Evolutionary conservation across 2,797 vertebrate species (phyloP), one percentile per base, ranked within the genome.

Genomic region (Gambelia wislizenii): DNA sequence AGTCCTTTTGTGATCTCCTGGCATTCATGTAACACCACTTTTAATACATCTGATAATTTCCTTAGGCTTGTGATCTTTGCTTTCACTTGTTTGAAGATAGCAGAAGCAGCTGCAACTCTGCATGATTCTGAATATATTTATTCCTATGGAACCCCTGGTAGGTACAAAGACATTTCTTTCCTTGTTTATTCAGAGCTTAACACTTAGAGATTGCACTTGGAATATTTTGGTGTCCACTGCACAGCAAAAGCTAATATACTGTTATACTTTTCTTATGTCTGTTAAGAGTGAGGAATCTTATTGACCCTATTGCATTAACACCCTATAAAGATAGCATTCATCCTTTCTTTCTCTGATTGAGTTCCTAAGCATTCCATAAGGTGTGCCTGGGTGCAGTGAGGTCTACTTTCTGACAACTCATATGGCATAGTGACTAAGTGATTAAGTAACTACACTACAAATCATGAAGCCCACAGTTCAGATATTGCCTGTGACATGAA

Each of bases 101-200:
- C 0, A 72, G 61, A 14, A 64, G n/a, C 33, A 42, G 6, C 33
- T 76, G 61, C 13, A 69, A 30, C 39, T 72, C 54, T 80, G 22
- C 44, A 16, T 61, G 76, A 81, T 56, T 74, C 67, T 54, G 80
- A 85, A 85, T 81, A 49, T n/a, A 27, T 42, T 52, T 86, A 75
- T 83, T 83, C 64, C 42, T 69, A 39, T 44, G 3, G 85, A 78
- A 70, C 2, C 10, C 52, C 0, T 33, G 74, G 42, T n/a, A 49
- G 67, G 9, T 18, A 30, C 25, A 79, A 85, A 79, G 39, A 27
- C 42, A 85, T 44, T 42, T 42, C 36, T 1, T 64, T 2, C 27
- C 25, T n/a, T 52, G 33, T 87, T 90, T 75, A 87, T 84, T 82
- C 76, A 47, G 36, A 82, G 67, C 36, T 36, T 82, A 69, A 86